phyloP scores from a whole-genome alignment of 2,113 vertebrate genomes.

The Mugil cephalus region DNA sequence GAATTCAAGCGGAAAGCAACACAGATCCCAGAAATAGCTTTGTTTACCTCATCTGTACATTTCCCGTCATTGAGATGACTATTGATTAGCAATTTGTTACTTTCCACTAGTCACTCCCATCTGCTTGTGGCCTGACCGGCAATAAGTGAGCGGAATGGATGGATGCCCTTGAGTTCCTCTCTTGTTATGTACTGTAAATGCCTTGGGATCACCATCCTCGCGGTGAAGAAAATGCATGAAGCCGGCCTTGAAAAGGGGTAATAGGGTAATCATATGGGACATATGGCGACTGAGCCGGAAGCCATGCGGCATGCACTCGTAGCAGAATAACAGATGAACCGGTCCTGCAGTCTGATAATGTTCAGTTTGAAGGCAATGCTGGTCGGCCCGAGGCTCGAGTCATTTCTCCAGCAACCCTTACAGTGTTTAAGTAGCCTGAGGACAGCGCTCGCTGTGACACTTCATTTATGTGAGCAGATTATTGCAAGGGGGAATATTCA shows the following conservation, averaged over 20 bases:
- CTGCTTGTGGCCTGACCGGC: constrained; percentile 30
- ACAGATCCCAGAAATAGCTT: constrained; percentile 8
- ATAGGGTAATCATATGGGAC: background rate
- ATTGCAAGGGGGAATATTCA: constrained; percentile 36
- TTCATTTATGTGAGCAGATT: constrained; percentile 29
- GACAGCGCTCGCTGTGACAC: constrained; percentile 31
- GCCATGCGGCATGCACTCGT: background rate
- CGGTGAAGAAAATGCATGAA: background rate
- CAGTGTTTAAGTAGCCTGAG: constrained; percentile 17
- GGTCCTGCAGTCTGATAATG: background rate
- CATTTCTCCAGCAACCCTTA: constrained; percentile 19
- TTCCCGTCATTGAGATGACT: constrained; percentile 41
- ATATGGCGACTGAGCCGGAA: background rate
- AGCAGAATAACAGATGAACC: background rate
- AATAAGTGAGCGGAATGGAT: constrained; percentile 24
- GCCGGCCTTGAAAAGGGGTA: background rate
- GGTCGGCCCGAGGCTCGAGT: constrained; percentile 14
- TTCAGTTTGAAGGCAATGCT: constrained; percentile 14
- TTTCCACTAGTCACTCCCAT: constrained; percentile 33
- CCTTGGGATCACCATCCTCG: background rate
- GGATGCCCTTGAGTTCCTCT: background rate
- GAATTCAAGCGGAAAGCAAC: background rate
- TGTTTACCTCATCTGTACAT: constrained; percentile 25
- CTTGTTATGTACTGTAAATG: background rate
- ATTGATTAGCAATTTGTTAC: constrained; percentile 68